phyloP scores from a whole-genome alignment of 2,797 vertebrate genomes.

The Oreochromis grahami region DNA sequence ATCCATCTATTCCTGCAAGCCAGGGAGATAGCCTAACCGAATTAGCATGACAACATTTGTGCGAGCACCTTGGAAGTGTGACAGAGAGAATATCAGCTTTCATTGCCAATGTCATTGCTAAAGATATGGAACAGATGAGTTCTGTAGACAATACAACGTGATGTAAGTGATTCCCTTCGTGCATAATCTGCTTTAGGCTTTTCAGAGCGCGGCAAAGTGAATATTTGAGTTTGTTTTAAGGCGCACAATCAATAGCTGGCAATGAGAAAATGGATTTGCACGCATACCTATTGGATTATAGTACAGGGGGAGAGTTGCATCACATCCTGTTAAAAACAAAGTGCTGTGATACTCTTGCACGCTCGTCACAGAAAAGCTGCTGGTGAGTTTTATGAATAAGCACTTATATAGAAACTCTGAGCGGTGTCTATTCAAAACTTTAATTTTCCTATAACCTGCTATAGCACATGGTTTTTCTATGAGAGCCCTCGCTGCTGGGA shows the following conservation, averaged over 20 bases:
- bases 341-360: slow-evolving; percentile 6
- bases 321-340: slow-evolving; percentile 41
- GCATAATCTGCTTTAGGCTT: slow-evolving; percentile 57
- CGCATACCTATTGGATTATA: slow-evolving; percentile 51
- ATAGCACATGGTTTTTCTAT: slow-evolving; percentile 9
- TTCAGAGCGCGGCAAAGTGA: slow-evolving; percentile 43
- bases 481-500: slow-evolving; percentile 21
- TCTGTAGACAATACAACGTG: slow-evolving; percentile 39
- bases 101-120: slow-evolving; percentile 41
- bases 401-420: slow-evolving; percentile 37
- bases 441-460: slow-evolving; percentile 24
- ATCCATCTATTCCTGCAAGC: slow-evolving; percentile 41
- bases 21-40: slow-evolving; percentile 49
- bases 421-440: slow-evolving; percentile 32
- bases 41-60: slow-evolving; percentile 57
- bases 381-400: slow-evolving; percentile 33
- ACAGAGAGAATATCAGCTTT: slow-evolving; percentile 59
- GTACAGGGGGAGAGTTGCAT: slow-evolving; percentile 39
- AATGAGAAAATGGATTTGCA: slow-evolving; percentile 40
- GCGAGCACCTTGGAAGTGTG: slow-evolving; percentile 52
- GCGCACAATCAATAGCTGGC: slow-evolving; percentile 38
- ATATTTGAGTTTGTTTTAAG: slow-evolving; percentile 53
- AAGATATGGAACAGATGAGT: slow-evolving; percentile 54
- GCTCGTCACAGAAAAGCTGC: slow-evolving; percentile 9
- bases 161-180: slow-evolving; percentile 55